Evolutionary conservation across 2,113 vertebrate species (phyloP), one percentile per base, ranked within the genome.

Genomic region (Uria aalge): DNA sequence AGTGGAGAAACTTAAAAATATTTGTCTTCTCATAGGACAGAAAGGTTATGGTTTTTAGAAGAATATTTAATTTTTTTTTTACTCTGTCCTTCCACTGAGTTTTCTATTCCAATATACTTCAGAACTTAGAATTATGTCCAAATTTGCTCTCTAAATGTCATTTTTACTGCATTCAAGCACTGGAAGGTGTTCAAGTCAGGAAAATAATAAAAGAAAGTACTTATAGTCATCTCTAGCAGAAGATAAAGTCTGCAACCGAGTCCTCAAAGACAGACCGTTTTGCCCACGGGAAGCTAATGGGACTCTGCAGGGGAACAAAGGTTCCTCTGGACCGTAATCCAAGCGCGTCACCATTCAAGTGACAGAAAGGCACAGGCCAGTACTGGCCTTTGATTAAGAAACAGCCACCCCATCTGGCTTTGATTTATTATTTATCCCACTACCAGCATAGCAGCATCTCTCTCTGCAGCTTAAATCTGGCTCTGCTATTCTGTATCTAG

Each of bases 91-190:
- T 86, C 83, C 59, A 30, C 3, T 0, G 81, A 50, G 63, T 53
- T 76, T 73, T 59, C 29, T 40, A 5, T 41, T 82, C 79, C 83
- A 53, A 45, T 43, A 55, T 13, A 15, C n/a, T 48, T 74, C 86
- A 73, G 73, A 60, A 29, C 45, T 83, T 36, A 6, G 72, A 96
- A 73, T 76, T 69, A 52, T 92, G 94, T 83, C 90, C 87, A 87
- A 91, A 40, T 89, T 94, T 86, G 55, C 73, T 96, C 48, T 38
- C 75, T 43, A 96, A 97, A 94, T 92, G 92, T 94, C 92, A 96
- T 29, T 95, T 89, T 76, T 95, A 19, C 92, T 86, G 92, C 95
- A 96, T 86, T 91, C 63, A 38, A 89, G 76, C 9, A 0, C 92
- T 94, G 95, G 84, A 88, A 69, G 59, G 50, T n/a, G 27, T 95